These are phyloP conservation scores for Baryphthengus martii DNA, from an alignment of 2,113 vertebrate species.

Conservation along the genomic window DNA sequence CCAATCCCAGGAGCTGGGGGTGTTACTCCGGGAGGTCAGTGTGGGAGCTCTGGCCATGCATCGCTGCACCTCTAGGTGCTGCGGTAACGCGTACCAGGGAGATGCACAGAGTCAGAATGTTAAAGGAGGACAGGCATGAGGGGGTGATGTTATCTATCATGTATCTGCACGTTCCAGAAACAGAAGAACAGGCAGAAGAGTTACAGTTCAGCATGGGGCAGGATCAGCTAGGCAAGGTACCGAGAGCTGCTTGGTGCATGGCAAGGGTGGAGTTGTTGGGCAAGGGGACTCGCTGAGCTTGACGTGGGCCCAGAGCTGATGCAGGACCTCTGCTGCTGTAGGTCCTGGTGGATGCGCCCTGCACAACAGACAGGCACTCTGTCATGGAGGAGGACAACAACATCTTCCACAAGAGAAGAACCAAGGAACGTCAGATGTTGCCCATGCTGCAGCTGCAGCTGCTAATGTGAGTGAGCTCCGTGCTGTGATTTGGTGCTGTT, in stretches of 20 bases:
- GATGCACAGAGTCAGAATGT: accelerated
- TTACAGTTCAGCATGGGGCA: not conserved
- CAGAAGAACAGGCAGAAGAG: not conserved
- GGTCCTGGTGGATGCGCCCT: constrained; percentile 96
- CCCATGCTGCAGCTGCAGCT: constrained; percentile 88
- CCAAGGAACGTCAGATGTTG: constrained; percentile 84
- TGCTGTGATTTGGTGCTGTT: not conserved
- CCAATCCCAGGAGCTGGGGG: not conserved
- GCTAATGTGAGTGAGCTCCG: constrained; percentile 81
- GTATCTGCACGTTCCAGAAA: not conserved
- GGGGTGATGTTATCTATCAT: not conserved
- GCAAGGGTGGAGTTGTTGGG: not conserved
- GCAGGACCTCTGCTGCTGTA: constrained; percentile 39
- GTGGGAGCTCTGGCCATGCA: accelerated
- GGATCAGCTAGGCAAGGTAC: not conserved
- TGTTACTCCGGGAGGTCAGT: accelerated
- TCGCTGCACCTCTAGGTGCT: not conserved
- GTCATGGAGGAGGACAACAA: constrained; percentile 89
- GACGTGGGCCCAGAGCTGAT: not conserved
- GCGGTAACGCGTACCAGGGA: not conserved
- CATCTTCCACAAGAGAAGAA: constrained; percentile 83
- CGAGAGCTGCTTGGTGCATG: not conserved
- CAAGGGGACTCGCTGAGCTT: not conserved
- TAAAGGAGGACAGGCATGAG: accelerated
- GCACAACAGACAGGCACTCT: constrained; percentile 92